phyloP scores from a whole-genome alignment of 2,113 vertebrate genomes.

The Dromaius novaehollandiae region DNA sequence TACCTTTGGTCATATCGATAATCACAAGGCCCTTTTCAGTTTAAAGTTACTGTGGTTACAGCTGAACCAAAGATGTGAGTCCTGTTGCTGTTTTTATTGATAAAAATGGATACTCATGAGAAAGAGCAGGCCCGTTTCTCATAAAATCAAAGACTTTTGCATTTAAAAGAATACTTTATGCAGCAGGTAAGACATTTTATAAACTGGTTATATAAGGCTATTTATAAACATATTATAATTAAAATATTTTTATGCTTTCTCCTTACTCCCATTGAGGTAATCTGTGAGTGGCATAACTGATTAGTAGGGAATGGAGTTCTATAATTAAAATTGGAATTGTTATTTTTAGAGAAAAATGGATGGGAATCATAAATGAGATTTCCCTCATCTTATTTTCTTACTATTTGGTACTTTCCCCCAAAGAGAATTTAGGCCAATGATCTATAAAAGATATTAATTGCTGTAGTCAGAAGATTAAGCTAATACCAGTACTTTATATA shows the following conservation, averaged over 20 bases:
- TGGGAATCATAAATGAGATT: conserved; percentile 57
- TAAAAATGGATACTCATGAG: conserved; percentile 74
- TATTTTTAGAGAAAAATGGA: conserved; percentile 66
- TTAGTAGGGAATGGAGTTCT: conserved; percentile 49
- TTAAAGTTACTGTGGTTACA: conserved; percentile 79
- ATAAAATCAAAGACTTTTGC: conserved; percentile 2
- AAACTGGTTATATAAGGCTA: background rate
- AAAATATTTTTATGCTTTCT: background rate
- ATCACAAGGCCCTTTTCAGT: conserved; percentile 65
- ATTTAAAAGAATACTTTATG: background rate
- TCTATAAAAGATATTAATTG: background rate
- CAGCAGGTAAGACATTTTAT: background rate
- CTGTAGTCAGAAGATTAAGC: background rate
- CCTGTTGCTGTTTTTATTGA: conserved; percentile 58
- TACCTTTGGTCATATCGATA: conserved; percentile 68
- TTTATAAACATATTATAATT: background rate
- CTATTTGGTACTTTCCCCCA: conserved; percentile 14
- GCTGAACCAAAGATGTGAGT: conserved; percentile 47
- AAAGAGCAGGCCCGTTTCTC: conserved; percentile 23
- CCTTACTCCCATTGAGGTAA: conserved; percentile 39
- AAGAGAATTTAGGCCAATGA: background rate
- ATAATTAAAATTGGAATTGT: conserved; percentile 59
- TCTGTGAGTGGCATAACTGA: conserved; percentile 51
- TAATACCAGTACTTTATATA: background rate
- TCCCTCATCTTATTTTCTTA: conserved; percentile 37